Evolutionary conservation across 2,113 vertebrate species (phyloP).

Genomic region (Pleuronectes platessa): DNA sequence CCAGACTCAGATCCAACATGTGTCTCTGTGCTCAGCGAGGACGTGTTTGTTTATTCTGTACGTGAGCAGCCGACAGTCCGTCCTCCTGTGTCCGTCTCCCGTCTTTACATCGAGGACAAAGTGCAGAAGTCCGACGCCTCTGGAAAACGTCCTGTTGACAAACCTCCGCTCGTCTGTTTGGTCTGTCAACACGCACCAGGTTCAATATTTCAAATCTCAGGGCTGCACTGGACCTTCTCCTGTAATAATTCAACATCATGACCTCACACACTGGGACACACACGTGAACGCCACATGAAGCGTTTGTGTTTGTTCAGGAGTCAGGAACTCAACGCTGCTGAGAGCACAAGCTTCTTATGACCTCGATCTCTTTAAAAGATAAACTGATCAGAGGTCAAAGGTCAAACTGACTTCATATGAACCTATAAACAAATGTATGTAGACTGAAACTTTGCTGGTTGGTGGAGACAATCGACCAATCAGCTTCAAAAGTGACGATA

Average conservation of each 20-base stretch:
- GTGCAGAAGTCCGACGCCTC: conserved; percentile 29
- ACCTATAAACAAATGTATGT: too few relatives aligned
- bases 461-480: too few relatives aligned
- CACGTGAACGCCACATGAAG: too few relatives aligned
- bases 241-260: not conserved
- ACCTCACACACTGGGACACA: not conserved
- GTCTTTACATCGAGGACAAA: not conserved
- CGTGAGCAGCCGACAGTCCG: not conserved
- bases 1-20: not conserved
- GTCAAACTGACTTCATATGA: too few relatives aligned
- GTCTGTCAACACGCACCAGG: conserved; percentile 19
- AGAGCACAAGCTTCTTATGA: too few relatives aligned
- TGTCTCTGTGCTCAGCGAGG: too few relatives aligned
- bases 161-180: conserved; percentile 39
- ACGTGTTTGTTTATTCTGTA: not conserved
- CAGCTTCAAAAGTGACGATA: too few relatives aligned
- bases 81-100: not conserved
- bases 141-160: conserved; percentile 36
- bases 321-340: too few relatives aligned
- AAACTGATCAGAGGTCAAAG: too few relatives aligned
- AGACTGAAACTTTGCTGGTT: too few relatives aligned
- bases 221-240: not conserved
- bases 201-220: not conserved
- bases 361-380: too few relatives aligned
- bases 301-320: too few relatives aligned